Percentiles rank a stretch among this genome's conserved stretches.
Conservation (phyloP, 2,797 vertebrate species). For the Orestias chungarensis region DNA sequence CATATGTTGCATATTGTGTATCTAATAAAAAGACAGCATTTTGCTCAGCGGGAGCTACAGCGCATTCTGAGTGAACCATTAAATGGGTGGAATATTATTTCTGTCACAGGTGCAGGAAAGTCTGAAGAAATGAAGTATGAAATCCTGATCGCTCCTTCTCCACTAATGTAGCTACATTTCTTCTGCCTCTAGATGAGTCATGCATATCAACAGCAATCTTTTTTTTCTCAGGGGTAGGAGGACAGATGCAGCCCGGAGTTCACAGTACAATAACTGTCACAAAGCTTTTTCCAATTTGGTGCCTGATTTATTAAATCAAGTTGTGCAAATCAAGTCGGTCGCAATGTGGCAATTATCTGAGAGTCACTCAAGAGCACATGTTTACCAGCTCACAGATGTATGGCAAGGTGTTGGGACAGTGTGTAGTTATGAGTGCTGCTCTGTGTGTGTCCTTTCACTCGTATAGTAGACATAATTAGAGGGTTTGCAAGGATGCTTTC, state of each 20-base stretch:
- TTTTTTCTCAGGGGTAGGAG: conserved; percentile 20
- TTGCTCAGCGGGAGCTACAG: not conserved
- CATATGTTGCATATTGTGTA: conserved; percentile 1
- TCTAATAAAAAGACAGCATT: not conserved
- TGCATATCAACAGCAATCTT: conserved; percentile 1
- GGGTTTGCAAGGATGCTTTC: conserved; percentile 13
- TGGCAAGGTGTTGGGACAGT: conserved; percentile 43
- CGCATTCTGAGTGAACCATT: not conserved
- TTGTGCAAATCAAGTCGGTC: conserved; percentile 52
- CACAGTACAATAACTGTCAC: conserved; percentile 29
- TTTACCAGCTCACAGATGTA: conserved; percentile 56
- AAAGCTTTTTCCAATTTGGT: conserved; percentile 36
- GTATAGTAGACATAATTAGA: conserved; percentile 10
- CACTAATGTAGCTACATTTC: not conserved
- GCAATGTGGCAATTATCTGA: conserved; percentile 53
- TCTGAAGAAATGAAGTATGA: not conserved
- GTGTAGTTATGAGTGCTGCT: conserved; percentile 8
- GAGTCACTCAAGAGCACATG: conserved; percentile 43
- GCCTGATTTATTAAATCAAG: conserved; percentile 51
- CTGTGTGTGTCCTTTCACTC: conserved; percentile 15
- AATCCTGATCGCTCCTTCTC: conserved; percentile 8
- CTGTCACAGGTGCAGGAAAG: conserved; percentile 12
- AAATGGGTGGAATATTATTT: conserved; percentile 5
- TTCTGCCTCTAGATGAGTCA: conserved; percentile 8
- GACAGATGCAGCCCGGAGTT: conserved; percentile 20